These are phyloP conservation scores for Tachypleus tridentatus DNA, from an alignment of 1,140 invertebrate species.

Conservation along the genomic window DNA sequence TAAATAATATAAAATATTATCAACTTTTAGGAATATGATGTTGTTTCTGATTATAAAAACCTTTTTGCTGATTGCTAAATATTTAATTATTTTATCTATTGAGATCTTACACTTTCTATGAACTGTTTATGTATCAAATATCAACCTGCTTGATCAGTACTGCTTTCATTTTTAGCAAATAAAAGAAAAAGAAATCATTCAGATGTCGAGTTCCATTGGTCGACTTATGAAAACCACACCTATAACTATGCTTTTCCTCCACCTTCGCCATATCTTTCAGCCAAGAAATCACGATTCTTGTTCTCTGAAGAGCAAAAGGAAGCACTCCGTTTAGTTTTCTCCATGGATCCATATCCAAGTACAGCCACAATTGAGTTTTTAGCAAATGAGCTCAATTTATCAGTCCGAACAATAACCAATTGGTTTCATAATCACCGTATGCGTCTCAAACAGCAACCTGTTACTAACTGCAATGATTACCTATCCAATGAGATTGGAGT, in stretches of 20 bases:
- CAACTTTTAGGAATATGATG: too few species aligned
- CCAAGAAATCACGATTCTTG: conserved; percentile 82
- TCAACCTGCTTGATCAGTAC: too few species aligned
- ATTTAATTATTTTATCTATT: too few species aligned
- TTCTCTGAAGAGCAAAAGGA: conserved; percentile 99
- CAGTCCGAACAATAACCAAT: conserved; percentile 91
- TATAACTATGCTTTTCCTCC: neutral
- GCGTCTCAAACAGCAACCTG: conserved; percentile 75
- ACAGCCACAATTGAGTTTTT: conserved; percentile 90
- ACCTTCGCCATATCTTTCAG: conserved; percentile 26
- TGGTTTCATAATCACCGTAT: conserved; percentile 99
- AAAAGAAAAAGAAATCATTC: too few species aligned
- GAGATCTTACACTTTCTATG: too few species aligned
- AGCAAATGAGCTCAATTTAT: conserved; percentile 77
- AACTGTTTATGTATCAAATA: too few species aligned
- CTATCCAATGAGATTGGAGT: conserved; percentile 10
- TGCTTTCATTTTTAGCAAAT: too few species aligned
- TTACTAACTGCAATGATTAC: conserved; percentile 39
- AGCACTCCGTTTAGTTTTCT: conserved; percentile 81
- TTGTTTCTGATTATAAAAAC: too few species aligned
- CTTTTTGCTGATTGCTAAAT: too few species aligned
- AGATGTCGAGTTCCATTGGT: too few species aligned
- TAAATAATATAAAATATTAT: too few species aligned
- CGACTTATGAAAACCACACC: too few species aligned
- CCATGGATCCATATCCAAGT: conserved; percentile 91